Evolutionary conservation across 2,888 invertebrate genomes (phyloP).

Genomic region (Eupithecia dodoneata): DNA sequence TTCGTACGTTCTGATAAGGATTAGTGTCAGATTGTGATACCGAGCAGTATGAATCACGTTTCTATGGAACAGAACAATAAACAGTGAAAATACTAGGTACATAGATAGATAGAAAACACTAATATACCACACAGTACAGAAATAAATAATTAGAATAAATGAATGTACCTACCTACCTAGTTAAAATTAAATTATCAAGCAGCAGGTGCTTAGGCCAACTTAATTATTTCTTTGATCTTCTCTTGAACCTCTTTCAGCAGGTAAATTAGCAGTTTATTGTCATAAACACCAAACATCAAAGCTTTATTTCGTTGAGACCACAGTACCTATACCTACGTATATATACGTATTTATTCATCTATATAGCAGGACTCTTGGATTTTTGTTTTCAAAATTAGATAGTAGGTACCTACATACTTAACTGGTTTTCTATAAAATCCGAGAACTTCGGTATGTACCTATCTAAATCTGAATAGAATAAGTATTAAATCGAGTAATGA

Average conservation of each 20-base stretch:
- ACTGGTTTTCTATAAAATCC: neutral
- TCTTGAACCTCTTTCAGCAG: neutral
- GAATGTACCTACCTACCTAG: no score
- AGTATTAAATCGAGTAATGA: neutral
- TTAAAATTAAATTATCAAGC: neutral
- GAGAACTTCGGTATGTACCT: neutral
- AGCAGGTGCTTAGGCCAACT: neutral
- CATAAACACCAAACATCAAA: no score
- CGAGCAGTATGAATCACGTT: conserved; percentile 25
- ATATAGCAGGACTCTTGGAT: no score
- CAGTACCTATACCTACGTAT: no score
- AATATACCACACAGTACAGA: no score
- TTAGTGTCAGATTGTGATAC: conserved; percentile 31
- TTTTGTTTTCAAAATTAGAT: neutral
- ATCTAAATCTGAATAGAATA: neutral
- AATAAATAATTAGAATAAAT: no score
- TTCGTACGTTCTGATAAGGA: conserved; percentile 62
- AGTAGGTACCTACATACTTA: neutral
- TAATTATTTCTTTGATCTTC: neutral
- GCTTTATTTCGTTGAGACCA: no score
- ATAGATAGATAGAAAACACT: no score
- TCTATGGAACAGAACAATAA: conserved; percentile 3
- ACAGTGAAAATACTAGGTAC: conserved; percentile 14
- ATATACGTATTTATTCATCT: no score
- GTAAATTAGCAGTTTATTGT: neutral